Evolutionary conservation across 2,888 invertebrate genomes (phyloP), one percentile per base, ranked within the genome.

Genomic region (Cotesia congregata): DNA sequence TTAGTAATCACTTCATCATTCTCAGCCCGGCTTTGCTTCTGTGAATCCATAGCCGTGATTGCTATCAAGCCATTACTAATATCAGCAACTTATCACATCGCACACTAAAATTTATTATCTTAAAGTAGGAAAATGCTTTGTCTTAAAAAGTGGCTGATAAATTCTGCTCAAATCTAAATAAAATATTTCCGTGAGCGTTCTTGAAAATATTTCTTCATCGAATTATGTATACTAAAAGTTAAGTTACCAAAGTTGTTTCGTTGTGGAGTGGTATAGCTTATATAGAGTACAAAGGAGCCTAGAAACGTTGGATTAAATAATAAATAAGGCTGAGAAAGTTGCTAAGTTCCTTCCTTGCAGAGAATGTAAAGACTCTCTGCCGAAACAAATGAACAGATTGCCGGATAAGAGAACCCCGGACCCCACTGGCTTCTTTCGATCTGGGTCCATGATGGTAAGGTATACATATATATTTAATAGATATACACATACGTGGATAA

Each of bases 301-400:
- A 75, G 75, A 71, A 79, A 77, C 79, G 79, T 76, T 74, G 78
- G 81, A 85, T 83, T 88, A 84, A 87, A 89, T 89, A 87, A 88
- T 88, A 86, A 87, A 88, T 86, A 82, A 82, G 83, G 82, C 83
- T 83, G 83, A 85, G 84, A 87, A 50, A 88, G 83, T 88, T 86
- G 85, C 84, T 83, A 81, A 83, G 85, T 86, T 85, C 85, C 86
- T 85, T 84, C 82, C 77, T 78, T 82, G 80, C 82, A 82, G 82
- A 83, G 80, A 83, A 81, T 79, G 79, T 82, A 82, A 83, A 85
- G 83, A 80, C 81, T 80, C 78, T 79, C 38, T 59, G 61, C 50
- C 67, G 68, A 76, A 79, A 78, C 81, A 86, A 86, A 85, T 83
- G 82, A 83, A 82, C 80, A 80, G 82, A 83, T 83, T 80, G 83